These are phyloP conservation scores for Netelia virgata DNA, from an alignment of 2,888 invertebrate species.

Conservation along the genomic window DNA sequence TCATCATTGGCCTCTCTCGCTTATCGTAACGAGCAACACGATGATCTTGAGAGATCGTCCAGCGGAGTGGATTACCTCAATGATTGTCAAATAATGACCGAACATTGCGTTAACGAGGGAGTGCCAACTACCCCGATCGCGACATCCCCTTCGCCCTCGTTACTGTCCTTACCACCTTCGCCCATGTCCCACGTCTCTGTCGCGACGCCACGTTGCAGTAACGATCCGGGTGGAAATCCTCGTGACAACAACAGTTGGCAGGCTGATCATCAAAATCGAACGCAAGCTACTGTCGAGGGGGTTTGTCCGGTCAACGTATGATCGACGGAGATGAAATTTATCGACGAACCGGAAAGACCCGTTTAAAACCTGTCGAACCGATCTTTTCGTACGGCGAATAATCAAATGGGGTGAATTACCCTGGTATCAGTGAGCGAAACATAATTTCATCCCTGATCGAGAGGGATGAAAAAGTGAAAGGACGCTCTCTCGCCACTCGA, in stretches of 20 bases:
- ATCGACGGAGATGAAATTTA: slow-evolving; percentile 1
- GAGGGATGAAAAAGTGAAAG: too few relatives aligned
- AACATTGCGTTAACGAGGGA: slow-evolving; percentile 32
- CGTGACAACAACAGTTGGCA: slow-evolving; percentile 91
- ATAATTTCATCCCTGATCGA: too few relatives aligned
- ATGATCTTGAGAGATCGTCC: slow-evolving; percentile 81
- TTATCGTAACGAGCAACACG: slow-evolving; percentile 74
- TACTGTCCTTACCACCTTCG: slow-evolving; percentile 23
- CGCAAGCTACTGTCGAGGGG: slow-evolving; percentile 78
- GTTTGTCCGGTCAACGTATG: slow-evolving; percentile 81
- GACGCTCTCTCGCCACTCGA: too few relatives aligned
- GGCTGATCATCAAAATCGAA: slow-evolving; percentile 86
- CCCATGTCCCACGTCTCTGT: slow-evolving; percentile 24
- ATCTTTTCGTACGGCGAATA: too few relatives aligned
- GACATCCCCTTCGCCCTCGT: slow-evolving; percentile 32
- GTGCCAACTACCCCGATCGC: slow-evolving; percentile 19
- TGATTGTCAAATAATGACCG: slow-evolving; percentile 76
- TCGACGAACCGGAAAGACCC: not conserved
- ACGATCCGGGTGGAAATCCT: slow-evolving; percentile 19
- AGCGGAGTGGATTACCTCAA: slow-evolving; percentile 71
- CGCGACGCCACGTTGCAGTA: slow-evolving; percentile 28
- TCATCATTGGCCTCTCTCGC: slow-evolving; percentile 69
- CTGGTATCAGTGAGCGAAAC: too few relatives aligned
- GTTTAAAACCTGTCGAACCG: not conserved
- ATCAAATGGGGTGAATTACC: too few relatives aligned